phyloP scores from a whole-genome alignment of 1,140 invertebrate species.

The Ylistrum balloti region DNA sequence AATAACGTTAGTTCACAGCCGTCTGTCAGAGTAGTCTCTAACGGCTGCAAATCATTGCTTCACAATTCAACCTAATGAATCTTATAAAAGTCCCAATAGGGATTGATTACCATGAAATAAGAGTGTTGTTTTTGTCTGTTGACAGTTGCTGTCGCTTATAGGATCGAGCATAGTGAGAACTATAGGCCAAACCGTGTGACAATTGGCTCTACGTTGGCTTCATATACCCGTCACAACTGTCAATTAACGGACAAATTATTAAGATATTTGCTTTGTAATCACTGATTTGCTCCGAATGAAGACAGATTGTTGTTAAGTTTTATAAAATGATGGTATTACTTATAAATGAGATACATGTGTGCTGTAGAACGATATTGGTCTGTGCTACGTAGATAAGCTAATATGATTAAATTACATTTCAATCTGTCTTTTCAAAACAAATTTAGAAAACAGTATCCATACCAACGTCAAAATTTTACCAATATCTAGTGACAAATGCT shows the following conservation, averaged over 20 bases:
- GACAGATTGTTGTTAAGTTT: neutral
- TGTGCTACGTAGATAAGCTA: too few relatives aligned
- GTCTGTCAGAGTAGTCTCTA: neutral
- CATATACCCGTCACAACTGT: slow-evolving; percentile 1
- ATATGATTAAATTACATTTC: too few relatives aligned
- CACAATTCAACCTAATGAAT: neutral
- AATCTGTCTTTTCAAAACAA: too few relatives aligned
- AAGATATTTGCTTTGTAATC: neutral
- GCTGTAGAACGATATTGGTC: too few relatives aligned
- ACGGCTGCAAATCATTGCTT: neutral
- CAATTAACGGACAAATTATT: neutral
- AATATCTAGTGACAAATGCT: too few relatives aligned
- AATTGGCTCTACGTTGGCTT: neutral
- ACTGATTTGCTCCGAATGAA: neutral
- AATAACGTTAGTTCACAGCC: neutral
- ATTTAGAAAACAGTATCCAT: too few relatives aligned
- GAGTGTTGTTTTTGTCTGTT: slow-evolving; percentile 8
- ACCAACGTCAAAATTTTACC: too few relatives aligned
- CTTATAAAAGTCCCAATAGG: slow-evolving; percentile 9
- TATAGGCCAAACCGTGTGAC: neutral
- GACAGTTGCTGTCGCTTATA: neutral
- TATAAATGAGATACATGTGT: too few relatives aligned
- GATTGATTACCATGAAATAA: slow-evolving; percentile 19
- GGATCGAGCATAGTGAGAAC: neutral
- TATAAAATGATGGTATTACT: neutral